Percentiles rank a stretch among this genome's conserved stretches.
Evolutionary conservation across 2,113 vertebrate species (phyloP).

Genomic region (Rhabdornis inornatus): DNA sequence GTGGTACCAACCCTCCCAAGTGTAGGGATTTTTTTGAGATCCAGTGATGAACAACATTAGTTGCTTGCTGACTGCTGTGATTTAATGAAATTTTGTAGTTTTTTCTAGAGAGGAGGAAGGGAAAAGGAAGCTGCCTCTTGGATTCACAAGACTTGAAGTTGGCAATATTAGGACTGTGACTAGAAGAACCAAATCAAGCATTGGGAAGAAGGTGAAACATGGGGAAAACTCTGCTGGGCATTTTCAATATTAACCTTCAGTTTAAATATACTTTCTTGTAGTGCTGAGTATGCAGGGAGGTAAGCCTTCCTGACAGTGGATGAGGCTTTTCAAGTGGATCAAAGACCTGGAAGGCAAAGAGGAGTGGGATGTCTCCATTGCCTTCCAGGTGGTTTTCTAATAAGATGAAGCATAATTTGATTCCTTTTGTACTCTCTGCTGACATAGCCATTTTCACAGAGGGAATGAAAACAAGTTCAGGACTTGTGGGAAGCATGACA

Average conservation of each 20-base stretch:
- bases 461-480: constrained; percentile 46
- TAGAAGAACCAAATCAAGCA: neutral
- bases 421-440: constrained; percentile 54
- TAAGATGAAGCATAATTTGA: constrained; percentile 43
- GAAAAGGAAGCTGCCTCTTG: neutral
- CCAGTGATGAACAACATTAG: neutral
- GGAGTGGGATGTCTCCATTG: constrained; percentile 19
- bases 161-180: neutral
- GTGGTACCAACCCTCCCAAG: neutral
- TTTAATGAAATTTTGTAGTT: neutral
- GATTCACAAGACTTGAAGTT: neutral
- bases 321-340: constrained; percentile 42
- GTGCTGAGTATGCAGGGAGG: neutral
- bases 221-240: neutral
- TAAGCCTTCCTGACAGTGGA: constrained; percentile 18
- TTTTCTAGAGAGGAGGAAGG: neutral
- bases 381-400: constrained; percentile 44
- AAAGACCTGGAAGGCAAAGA: constrained; percentile 48
- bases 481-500: constrained; percentile 7
- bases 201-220: neutral
- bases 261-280: neutral
- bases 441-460: constrained; percentile 19
- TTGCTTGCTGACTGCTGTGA: neutral
- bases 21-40: neutral
- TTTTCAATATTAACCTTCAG: neutral